These are phyloP conservation scores for Eupsilia transversa DNA, from an alignment of 2,888 invertebrate species.

Conservation along the genomic window DNA sequence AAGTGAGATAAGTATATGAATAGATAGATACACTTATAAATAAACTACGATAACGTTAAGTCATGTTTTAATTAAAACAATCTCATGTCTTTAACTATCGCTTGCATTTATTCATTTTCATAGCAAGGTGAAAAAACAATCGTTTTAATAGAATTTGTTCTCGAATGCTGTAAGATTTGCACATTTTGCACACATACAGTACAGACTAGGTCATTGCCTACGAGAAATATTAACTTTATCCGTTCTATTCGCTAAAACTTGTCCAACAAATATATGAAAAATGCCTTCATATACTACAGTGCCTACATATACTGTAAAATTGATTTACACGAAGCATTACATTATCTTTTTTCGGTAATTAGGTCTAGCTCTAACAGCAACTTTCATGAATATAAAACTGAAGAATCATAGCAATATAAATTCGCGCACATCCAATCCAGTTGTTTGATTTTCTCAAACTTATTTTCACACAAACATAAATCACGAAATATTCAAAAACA, in stretches of 20 bases:
- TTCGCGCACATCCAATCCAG: conserved; percentile 46
- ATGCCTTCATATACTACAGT: not conserved
- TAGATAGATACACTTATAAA: not conserved
- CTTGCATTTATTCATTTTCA: conserved; percentile 34
- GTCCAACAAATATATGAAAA: too few species aligned
- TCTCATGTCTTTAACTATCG: not conserved
- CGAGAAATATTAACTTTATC: conserved; percentile 52
- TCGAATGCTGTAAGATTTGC: conserved; percentile 26
- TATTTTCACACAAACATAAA: conserved; percentile 18
- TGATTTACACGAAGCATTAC: not conserved
- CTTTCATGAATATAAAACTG: conserved; percentile 19
- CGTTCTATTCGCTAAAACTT: conserved; percentile 45
- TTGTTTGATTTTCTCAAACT: conserved; percentile 37
- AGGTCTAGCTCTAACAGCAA: not conserved
- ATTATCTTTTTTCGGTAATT: not conserved
- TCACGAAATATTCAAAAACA: conserved; percentile 13
- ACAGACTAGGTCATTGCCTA: conserved; percentile 66
- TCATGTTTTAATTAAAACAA: conserved; percentile 1
- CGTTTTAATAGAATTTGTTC: conserved; percentile 29
- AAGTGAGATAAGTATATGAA: not conserved
- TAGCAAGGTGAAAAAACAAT: conserved; percentile 40
- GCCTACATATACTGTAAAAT: conserved; percentile 4
- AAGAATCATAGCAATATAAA: conserved; percentile 23
- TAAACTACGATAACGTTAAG: not conserved
- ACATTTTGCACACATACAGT: conserved; percentile 41